Percentiles rank a stretch among this genome's conserved stretches.
Evolutionary conservation across 2,888 invertebrate genomes (phyloP).

Genomic region (Drosophila silvestris): DNA sequence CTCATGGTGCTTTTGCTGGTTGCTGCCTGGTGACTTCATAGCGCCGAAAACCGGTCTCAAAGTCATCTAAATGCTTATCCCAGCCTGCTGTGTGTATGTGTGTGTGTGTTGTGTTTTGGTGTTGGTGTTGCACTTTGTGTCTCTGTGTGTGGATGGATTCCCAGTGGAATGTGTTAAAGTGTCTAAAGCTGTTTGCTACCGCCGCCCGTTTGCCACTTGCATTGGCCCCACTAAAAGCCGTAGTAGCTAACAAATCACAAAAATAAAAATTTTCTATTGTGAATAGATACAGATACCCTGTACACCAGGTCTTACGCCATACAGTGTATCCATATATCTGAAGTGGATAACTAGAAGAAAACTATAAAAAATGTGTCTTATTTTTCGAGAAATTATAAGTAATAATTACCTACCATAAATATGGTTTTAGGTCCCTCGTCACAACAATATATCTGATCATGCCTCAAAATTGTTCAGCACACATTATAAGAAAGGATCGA

Average conservation of each 20-base stretch:
- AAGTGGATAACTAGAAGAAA: neutral
- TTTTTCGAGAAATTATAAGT: neutral
- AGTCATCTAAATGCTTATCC: conserved; percentile 65
- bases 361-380: neutral
- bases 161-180: conserved; percentile 76
- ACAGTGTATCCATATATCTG: neutral
- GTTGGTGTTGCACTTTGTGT: conserved; percentile 29
- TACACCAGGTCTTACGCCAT: neutral
- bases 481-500: neutral
- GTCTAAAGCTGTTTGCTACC: conserved; percentile 72
- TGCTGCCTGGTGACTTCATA: conserved; percentile 48
- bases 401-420: neutral
- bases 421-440: neutral
- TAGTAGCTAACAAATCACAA: conserved; percentile 48
- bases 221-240: conserved; percentile 22
- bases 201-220: conserved; percentile 37
- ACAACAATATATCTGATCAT: too few relatives aligned
- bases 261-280: conserved; percentile 14
- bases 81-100: conserved; percentile 40
- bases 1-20: conserved; percentile 24
- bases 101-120: conserved; percentile 25
- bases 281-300: conserved; percentile 22
- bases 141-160: conserved; percentile 46
- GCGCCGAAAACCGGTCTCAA: conserved; percentile 71
- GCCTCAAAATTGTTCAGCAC: neutral